Conservation (phyloP, 1,140 invertebrate species). For the Drosophila virilis region DNA sequence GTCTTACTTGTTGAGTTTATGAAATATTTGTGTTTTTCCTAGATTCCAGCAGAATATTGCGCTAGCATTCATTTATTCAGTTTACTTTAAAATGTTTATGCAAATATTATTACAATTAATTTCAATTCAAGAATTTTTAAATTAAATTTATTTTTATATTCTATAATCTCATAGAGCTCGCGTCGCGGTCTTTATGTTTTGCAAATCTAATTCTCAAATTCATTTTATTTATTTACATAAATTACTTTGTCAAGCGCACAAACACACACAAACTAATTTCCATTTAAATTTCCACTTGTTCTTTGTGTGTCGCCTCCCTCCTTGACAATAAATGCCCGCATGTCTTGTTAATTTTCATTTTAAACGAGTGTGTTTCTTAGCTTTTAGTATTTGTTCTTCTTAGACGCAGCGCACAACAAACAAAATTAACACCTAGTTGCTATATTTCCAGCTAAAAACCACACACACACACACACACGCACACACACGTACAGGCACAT, state of each 20-base stretch:
- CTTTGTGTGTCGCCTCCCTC: neutral
- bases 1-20: too few relatives aligned
- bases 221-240: neutral
- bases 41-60: too few relatives aligned
- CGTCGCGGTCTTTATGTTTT: too few relatives aligned
- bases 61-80: too few relatives aligned
- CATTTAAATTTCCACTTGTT: conserved; percentile 41
- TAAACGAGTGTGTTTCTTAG: conserved; percentile 41
- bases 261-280: conserved; percentile 20
- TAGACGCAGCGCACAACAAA: conserved; percentile 41
- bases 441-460: conserved; percentile 73
- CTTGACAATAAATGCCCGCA: conserved; percentile 45
- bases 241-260: neutral
- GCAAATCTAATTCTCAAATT: too few relatives aligned
- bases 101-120: too few relatives aligned
- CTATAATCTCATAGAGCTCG: too few relatives aligned
- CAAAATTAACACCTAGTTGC: conserved; percentile 78
- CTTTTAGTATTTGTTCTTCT: conserved; percentile 59
- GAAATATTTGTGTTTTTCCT: too few relatives aligned
- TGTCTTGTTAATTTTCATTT: conserved; percentile 55
- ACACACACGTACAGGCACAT: conserved; percentile 11
- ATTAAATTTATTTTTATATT: too few relatives aligned
- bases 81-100: too few relatives aligned
- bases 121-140: too few relatives aligned
- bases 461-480: conserved; percentile 26